Evolutionary conservation across 2,113 vertebrate genomes (phyloP).

Genomic region (Donacobius atricapilla): DNA sequence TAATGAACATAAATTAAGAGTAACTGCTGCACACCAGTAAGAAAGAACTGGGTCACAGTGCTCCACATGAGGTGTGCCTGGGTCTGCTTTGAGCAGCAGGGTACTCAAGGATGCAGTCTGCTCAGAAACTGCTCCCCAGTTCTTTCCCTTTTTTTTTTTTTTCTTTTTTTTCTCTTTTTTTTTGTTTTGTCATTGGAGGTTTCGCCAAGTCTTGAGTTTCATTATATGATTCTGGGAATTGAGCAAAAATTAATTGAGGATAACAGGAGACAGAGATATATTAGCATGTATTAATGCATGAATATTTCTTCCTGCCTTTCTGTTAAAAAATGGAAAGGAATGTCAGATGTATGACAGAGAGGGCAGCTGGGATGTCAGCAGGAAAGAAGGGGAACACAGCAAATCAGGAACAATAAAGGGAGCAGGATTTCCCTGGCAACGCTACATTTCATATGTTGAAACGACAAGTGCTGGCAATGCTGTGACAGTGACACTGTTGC

Average conservation of each 20-base stretch:
- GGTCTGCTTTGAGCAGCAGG: background rate
- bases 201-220: background rate
- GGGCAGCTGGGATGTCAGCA: conserved; percentile 44
- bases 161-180: background rate
- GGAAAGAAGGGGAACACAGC: conserved; percentile 22
- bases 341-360: conserved; percentile 47
- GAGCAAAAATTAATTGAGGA: background rate
- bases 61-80: background rate
- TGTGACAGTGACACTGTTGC: background rate
- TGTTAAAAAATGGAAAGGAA: conserved; percentile 16
- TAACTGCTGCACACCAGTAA: background rate
- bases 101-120: background rate
- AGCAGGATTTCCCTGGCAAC: conserved; percentile 46
- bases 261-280: background rate
- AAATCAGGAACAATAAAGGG: conserved; percentile 16
- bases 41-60: background rate
- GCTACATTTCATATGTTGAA: conserved; percentile 9
- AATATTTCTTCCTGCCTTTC: background rate
- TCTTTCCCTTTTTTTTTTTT: background rate
- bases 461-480: background rate
- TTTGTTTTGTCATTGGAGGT: background rate
- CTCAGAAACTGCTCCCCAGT: background rate
- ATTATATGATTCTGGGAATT: background rate
- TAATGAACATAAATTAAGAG: background rate
- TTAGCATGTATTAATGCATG: background rate